Conservation (phyloP, 2,888 invertebrate genomes). For the Mythimna ferrago region DNA sequence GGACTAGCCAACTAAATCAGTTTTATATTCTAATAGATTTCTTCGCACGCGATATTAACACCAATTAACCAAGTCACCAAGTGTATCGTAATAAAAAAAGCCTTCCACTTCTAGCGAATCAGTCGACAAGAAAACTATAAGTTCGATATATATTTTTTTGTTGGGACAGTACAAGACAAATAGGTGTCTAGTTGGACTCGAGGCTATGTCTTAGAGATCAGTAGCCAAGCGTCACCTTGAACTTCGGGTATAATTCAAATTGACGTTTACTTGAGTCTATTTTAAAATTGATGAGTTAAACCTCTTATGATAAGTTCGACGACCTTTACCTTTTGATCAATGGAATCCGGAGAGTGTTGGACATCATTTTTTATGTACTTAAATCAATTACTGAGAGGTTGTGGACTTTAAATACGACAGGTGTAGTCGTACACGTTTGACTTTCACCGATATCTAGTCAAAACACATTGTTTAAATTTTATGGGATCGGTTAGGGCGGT, state of each 20-base stretch:
- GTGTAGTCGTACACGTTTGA: conserved; percentile 54
- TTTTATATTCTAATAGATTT: conserved; percentile 58
- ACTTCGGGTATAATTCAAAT: conserved; percentile 79
- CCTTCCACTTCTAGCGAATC: conserved; percentile 63
- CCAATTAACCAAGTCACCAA: conserved; percentile 67
- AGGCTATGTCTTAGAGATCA: conserved; percentile 63
- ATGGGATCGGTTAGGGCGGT: conserved; percentile 78
- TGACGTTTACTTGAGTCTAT: conserved; percentile 75
- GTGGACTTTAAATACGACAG: conserved; percentile 38
- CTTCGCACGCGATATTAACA: conserved; percentile 59
- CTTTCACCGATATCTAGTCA: conserved; percentile 70
- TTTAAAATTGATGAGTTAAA: conserved; percentile 68
- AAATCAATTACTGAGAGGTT: conserved; percentile 32
- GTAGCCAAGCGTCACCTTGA: conserved; percentile 80
- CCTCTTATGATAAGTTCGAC: conserved; percentile 68
- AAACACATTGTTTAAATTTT: conserved; percentile 76
- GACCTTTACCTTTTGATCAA: conserved; percentile 68
- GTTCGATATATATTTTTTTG: conserved; percentile 67
- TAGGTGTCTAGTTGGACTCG: conserved; percentile 61
- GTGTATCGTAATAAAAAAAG: conserved; percentile 70
- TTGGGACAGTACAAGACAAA: conserved; percentile 60
- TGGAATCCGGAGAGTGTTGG: conserved; percentile 43
- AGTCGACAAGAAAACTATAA: conserved; percentile 42
- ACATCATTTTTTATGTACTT: conserved; percentile 22
- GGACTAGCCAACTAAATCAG: conserved; percentile 66